Evolutionary conservation across 2,113 vertebrate genomes (phyloP), one percentile per base, ranked within the genome.

Genomic region (Ageneiosus marmoratus): DNA sequence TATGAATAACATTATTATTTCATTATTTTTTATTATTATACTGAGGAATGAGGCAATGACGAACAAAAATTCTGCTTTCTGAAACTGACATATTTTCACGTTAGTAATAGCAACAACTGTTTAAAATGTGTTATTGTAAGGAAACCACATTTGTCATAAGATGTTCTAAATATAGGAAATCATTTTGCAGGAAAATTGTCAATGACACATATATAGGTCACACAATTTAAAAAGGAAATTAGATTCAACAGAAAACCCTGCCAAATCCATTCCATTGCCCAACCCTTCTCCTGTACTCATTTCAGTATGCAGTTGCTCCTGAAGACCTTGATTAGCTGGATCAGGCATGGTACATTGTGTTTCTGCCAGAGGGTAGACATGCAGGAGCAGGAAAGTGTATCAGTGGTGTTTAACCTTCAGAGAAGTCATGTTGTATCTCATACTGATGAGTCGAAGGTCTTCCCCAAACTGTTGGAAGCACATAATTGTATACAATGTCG

Each of bases 301-400:
- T 53, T 75, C 8, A 62, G 37, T 29, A 78, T 78, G 56, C 76
- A 78, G 34, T 78, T 78, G 12, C 32, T 79, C 20, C 24, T 75
- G 50, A 75, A 75, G 27, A 53, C 46, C 73, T 76, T 55, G 20
- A 76, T 55, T 37, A 76, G 34, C 41, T 79, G 27, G 37, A 79
- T 79, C 60, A 79, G 60, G 44, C 4, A 20, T 65, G 77, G 60
- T 50, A 37, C 46, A 15, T 22, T 48, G 16, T n/a, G 41, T 51
- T 51, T 44, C 5, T 77, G 44, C 78, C 46, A 34, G 46, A 32
- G 60, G 53, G 34, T 5, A 46, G 34, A 6, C 48, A 60, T 65
- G 60, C 32, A 63, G 22, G 4, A 55, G 37, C 48, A 48, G 4
- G 7, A 44, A 44, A 46, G 32, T 20, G 50, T 34, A 34, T 37